These are phyloP conservation scores for Monopis laevigella DNA, from an alignment of 2,888 invertebrate species.

Conservation along the genomic window DNA sequence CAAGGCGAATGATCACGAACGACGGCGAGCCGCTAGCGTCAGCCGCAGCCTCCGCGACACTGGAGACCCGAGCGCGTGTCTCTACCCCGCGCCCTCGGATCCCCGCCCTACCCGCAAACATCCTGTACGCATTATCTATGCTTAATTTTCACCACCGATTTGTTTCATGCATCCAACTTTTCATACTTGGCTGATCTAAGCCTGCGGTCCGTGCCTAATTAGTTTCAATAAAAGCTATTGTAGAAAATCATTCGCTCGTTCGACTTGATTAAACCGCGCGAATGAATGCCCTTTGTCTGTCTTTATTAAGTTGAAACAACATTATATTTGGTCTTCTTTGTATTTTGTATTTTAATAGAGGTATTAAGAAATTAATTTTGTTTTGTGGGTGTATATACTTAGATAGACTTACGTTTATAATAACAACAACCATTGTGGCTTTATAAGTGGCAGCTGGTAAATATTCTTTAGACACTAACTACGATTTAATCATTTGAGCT, in stretches of 20 bases:
- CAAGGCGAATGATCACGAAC: constrained; percentile 22
- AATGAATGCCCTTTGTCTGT: too few species aligned
- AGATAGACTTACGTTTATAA: too few species aligned
- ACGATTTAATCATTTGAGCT: too few species aligned
- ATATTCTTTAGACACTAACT: too few species aligned
- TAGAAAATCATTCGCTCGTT: background rate
- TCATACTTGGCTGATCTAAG: constrained; percentile 6
- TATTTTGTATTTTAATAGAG: too few species aligned
- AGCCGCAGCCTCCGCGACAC: constrained; percentile 65
- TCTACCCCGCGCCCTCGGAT: constrained; percentile 26
- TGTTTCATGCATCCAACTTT: constrained; percentile 25
- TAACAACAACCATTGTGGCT: too few species aligned
- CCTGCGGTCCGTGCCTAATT: background rate
- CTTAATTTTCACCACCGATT: constrained; percentile 52
- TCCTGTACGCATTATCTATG: constrained; percentile 40
- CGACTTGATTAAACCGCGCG: too few species aligned
- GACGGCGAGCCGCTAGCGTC: constrained; percentile 40
- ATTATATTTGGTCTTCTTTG: too few species aligned
- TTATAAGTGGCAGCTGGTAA: too few species aligned
- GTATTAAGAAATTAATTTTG: too few species aligned
- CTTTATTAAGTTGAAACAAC: too few species aligned
- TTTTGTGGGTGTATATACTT: too few species aligned
- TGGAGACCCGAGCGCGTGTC: constrained; percentile 33
- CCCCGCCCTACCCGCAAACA: constrained; percentile 22
- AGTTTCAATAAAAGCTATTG: background rate